Evolutionary conservation across 2,797 vertebrate genomes (phyloP).

Genomic region (Scolopax rusticola): DNA sequence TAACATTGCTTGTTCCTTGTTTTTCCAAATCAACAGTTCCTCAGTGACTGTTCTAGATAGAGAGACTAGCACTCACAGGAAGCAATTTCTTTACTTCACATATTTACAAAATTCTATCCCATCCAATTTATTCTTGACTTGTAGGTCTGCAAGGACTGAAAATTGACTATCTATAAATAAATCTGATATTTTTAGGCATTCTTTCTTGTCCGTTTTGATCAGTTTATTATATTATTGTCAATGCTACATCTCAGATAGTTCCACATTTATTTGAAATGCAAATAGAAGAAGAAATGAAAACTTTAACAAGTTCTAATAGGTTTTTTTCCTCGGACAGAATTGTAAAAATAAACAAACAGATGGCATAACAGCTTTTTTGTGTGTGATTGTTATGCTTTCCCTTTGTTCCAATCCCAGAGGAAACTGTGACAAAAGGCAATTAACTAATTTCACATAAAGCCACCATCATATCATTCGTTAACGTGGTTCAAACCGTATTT

Average conservation of each 20-base stretch:
- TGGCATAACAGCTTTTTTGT: not conserved
- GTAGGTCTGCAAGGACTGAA: not conserved
- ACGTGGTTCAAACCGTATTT: not conserved
- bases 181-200: not conserved
- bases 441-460: slow-evolving; percentile 16
- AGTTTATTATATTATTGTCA: not conserved
- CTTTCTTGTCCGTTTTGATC: not conserved
- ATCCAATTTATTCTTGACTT: slow-evolving; percentile 10
- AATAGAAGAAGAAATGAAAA: slow-evolving; percentile 12
- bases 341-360: slow-evolving; percentile 32
- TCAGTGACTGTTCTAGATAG: slow-evolving; percentile 10
- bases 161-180: slow-evolving; percentile 40
- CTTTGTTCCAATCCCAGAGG: not conserved
- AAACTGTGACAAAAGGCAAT: slow-evolving; percentile 19
- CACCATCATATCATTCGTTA: not conserved
- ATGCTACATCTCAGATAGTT: not conserved
- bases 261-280: slow-evolving; percentile 8
- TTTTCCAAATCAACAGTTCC: not conserved
- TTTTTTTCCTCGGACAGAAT: not conserved
- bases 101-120: slow-evolving; percentile 13
- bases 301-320: slow-evolving; percentile 15
- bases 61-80: not conserved
- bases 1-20: not conserved
- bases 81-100: slow-evolving; percentile 10
- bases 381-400: not conserved